Conservation (phyloP, 2,797 vertebrate genomes). For the Coendou prehensilis region DNA sequence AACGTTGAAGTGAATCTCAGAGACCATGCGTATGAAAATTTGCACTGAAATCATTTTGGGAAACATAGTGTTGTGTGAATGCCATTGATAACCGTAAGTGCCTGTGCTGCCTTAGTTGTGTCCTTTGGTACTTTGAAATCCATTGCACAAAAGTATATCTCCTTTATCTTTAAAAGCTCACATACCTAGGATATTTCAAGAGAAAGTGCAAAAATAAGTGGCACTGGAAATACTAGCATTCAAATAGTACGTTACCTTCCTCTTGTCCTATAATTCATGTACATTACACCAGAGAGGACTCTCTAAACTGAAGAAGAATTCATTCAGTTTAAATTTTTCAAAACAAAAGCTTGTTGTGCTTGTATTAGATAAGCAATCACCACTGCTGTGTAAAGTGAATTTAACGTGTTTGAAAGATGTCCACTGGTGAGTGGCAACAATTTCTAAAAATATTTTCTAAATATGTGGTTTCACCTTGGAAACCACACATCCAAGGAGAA, state of each 20-base stretch:
- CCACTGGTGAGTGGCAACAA: neutral
- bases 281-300: neutral
- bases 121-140: constrained; percentile 53
- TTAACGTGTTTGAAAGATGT: constrained; percentile 38
- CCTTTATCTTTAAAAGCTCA: constrained; percentile 46
- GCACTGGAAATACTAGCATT: neutral
- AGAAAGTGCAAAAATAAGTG: constrained; percentile 41
- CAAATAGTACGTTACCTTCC: constrained; percentile 11
- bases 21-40: neutral
- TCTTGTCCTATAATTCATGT: neutral
- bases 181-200: neutral
- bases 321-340: constrained; percentile 10
- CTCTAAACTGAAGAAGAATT: constrained; percentile 51
- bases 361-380: neutral
- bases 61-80: neutral
- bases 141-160: neutral
- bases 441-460: constrained; percentile 1
- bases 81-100: neutral
- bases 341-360: neutral
- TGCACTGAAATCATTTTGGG: neutral
- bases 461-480: neutral
- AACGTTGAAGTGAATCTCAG: neutral
- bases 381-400: neutral
- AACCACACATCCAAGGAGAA: neutral
- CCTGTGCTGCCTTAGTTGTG: neutral